A percentile compares a stretch with the other conserved stretches of the same genome.
These are phyloP conservation scores for Drosophila navojoa DNA, from an alignment of 1,140 invertebrate genomes.

Conservation along the genomic window DNA sequence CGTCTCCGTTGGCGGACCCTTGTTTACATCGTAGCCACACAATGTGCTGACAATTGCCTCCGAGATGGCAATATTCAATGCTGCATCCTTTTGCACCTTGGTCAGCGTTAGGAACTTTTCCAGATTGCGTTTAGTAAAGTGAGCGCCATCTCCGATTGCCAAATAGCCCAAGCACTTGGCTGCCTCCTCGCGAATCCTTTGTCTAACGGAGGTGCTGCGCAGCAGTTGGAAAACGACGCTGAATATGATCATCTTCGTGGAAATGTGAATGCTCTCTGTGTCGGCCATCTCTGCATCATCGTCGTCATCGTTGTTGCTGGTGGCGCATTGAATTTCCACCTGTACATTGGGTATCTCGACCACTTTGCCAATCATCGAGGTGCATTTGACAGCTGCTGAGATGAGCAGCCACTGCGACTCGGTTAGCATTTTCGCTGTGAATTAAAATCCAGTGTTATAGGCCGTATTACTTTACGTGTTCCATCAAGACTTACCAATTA, in stretches of 20 bases:
- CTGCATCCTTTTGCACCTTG: slow-evolving; percentile 79
- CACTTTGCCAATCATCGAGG: slow-evolving; percentile 80
- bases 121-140: slow-evolving; percentile 75
- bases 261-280: slow-evolving; percentile 60
- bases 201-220: slow-evolving; percentile 65
- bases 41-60: slow-evolving; percentile 79
- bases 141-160: slow-evolving; percentile 80
- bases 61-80: slow-evolving; percentile 82
- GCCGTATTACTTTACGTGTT: not conserved
- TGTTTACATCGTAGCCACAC: slow-evolving; percentile 85
- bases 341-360: slow-evolving; percentile 77
- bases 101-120: slow-evolving; percentile 74
- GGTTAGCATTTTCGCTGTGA: slow-evolving; percentile 68
- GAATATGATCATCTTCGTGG: slow-evolving; percentile 73
- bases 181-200: slow-evolving; percentile 79
- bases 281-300: slow-evolving; percentile 73
- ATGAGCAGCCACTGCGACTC: slow-evolving; percentile 79
- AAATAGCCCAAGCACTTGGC: slow-evolving; percentile 79
- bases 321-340: slow-evolving; percentile 58
- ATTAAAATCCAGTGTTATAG: not conserved
- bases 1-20: slow-evolving; percentile 87
- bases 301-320: slow-evolving; percentile 46
- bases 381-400: slow-evolving; percentile 79
- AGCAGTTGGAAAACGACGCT: slow-evolving; percentile 71
- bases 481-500: slow-evolving; percentile 52